Evolutionary conservation across 2,888 invertebrate species (phyloP), one percentile per base, ranked within the genome.

Genomic region (Troides aeacus): DNA sequence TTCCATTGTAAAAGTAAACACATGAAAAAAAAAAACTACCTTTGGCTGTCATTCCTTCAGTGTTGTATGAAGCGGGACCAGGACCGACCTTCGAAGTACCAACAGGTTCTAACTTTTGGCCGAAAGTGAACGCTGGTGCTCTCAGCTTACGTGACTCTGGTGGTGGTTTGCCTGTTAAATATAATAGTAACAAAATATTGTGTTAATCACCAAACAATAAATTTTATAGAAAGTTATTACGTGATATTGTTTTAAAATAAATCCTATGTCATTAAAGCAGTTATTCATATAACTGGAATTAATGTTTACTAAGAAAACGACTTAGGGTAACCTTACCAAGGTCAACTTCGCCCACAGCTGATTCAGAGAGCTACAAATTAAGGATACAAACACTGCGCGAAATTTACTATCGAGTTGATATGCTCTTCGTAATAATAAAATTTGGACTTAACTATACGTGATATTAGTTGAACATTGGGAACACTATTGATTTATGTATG

Each of bases 11-110:
- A 15, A 50, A 4, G 10, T 24, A 8, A n/a, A 60, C 39, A 36
- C 39, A 56, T 59, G 21, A 68, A 61, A 70, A 23, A 42, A 42
- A 68, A 79, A 86, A 24, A 2, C 30, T 88, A 94, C 97, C 97
- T 94, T 96, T 97, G 60, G 96, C 94, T 68, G 96, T 96, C 81
- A 97, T 94, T 72, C 97, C 97, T 74, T 96, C 95, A 62, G 97
- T 96, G 84, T 97, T 97, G 88, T 98, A 98, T 73, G 96, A 95
- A n/a, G 97, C 97, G 21, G 98, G 98, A 24, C 97, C 97, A 2
- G 98, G 98, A 46, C 97, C 97, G 61, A 94, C 90, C 75, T 94
- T 95, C 67, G 85, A 89, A 76, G 88, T 86, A 2, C 85, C 87
- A 46, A 94, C 93, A 50, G 90, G 83, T 62, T 93, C 94, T n/a